These are phyloP conservation scores for Vesta saturnalis DNA, from an alignment of 2,888 invertebrate species.

Conservation along the genomic window DNA sequence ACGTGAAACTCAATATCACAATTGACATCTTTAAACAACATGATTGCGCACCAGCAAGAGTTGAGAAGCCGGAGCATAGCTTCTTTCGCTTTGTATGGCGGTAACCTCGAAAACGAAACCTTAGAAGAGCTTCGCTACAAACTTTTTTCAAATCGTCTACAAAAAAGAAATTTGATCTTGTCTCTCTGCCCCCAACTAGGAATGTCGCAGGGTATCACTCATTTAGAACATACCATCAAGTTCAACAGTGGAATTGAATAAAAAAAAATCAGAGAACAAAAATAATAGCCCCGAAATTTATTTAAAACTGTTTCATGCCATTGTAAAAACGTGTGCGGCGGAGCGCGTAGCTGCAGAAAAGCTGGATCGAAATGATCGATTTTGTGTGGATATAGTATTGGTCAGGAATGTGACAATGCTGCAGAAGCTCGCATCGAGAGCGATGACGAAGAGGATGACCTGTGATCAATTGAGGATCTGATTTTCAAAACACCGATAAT, in stretches of 20 bases:
- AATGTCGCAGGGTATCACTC: not conserved
- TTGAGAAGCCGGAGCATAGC: slow-evolving; percentile 34
- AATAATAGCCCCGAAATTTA: not conserved
- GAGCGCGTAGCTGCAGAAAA: slow-evolving; percentile 2
- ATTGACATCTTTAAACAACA: slow-evolving; percentile 24
- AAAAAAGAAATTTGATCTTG: not conserved
- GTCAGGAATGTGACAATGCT: not conserved
- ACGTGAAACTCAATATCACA: not conserved
- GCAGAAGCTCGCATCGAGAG: too few relatives aligned
- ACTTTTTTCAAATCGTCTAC: not conserved
- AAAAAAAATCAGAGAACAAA: not conserved
- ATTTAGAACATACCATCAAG: slow-evolving; percentile 2
- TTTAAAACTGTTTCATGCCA: not conserved
- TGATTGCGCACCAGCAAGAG: slow-evolving; percentile 12
- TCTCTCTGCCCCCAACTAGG: not conserved
- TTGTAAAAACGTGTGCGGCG: slow-evolving; percentile 1
- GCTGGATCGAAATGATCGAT: not conserved
- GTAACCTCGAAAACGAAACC: slow-evolving; percentile 12
- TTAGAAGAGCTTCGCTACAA: slow-evolving; percentile 14
- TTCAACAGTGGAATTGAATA: not conserved
- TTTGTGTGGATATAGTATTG: not conserved
- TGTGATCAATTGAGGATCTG: too few relatives aligned
- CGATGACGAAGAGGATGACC: too few relatives aligned
- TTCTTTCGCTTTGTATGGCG: slow-evolving; percentile 39
- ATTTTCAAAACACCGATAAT: too few relatives aligned